phyloP scores from a whole-genome alignment of 2,113 vertebrate genomes.

The Tachuris rubrigastra region DNA sequence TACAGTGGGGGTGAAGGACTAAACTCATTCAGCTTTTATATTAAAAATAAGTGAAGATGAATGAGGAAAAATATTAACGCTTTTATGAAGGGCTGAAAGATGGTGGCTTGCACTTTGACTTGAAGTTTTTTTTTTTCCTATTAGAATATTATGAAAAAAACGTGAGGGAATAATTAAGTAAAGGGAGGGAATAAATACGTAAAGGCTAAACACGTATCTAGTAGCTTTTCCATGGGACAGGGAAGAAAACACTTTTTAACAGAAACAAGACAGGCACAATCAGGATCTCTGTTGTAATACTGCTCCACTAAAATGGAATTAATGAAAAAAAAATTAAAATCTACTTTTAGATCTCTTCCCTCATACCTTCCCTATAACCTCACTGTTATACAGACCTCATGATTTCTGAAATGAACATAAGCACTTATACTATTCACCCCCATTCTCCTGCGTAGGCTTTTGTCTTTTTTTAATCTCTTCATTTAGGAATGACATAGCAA shows the following conservation, averaged over 20 bases:
- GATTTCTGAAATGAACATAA: background rate
- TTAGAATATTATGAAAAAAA: constrained; percentile 21
- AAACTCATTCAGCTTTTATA: constrained; percentile 17
- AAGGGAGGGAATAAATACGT: background rate
- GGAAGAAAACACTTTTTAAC: background rate
- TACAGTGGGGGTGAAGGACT: background rate
- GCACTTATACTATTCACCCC: background rate
- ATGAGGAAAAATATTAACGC: constrained; percentile 24
- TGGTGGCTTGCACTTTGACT: constrained; percentile 58
- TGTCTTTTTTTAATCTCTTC: background rate
- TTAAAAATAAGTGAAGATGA: constrained; percentile 38
- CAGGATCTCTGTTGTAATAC: background rate
- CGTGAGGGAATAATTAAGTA: background rate
- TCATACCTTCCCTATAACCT: background rate
- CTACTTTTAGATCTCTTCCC: background rate
- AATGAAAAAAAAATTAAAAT: background rate
- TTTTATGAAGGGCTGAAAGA: constrained; percentile 52
- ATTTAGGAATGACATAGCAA: background rate
- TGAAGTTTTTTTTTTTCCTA: background rate
- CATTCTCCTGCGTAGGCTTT: background rate
- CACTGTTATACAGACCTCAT: background rate
- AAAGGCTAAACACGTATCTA: background rate
- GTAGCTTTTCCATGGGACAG: background rate
- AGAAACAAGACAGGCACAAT: background rate
- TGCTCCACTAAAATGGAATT: background rate